Evolutionary conservation across 2,797 vertebrate species (phyloP).

Genomic region (Cossypha niveicapilla): DNA sequence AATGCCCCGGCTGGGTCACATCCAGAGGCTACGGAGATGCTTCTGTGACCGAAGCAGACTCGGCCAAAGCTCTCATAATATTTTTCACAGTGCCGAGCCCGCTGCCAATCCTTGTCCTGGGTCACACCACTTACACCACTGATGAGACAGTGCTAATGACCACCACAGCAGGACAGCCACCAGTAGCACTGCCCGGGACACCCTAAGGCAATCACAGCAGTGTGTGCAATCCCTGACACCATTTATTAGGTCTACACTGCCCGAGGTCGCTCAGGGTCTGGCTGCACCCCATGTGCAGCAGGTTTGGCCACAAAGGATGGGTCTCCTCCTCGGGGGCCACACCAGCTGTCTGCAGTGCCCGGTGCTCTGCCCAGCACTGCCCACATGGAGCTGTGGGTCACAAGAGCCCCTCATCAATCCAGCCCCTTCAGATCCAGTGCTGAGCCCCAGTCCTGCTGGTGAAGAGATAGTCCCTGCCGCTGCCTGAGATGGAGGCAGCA

Average conservation of each 20-base stretch:
- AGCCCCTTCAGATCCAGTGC: constrained; percentile 55
- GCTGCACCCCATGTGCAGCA: fast-evolving
- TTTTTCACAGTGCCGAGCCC: fast-evolving
- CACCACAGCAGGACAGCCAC: not conserved
- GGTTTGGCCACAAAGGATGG: not conserved
- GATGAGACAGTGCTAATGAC: not conserved
- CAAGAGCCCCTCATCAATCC: fast-evolving
- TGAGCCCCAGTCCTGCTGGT: constrained; percentile 1
- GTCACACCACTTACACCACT: no score
- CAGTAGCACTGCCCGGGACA: fast-evolving
- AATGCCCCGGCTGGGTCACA: not conserved
- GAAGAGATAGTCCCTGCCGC: constrained; percentile 64
- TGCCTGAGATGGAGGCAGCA: constrained; percentile 31
- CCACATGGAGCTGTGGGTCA: not conserved
- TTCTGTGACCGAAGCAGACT: not conserved
- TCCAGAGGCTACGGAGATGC: not conserved
- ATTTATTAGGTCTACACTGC: not conserved
- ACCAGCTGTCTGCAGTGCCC: fast-evolving
- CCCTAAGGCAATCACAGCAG: fast-evolving
- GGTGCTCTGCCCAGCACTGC: fast-evolving
- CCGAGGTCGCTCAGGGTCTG: not conserved
- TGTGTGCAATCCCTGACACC: not conserved
- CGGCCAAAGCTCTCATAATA: fast-evolving
- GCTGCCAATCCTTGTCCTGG: not conserved
- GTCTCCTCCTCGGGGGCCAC: fast-evolving